A percentile compares a stretch with the other conserved stretches of the same genome.
Conservation (phyloP, 2,113 vertebrate species). For the Plecotus auritus region DNA sequence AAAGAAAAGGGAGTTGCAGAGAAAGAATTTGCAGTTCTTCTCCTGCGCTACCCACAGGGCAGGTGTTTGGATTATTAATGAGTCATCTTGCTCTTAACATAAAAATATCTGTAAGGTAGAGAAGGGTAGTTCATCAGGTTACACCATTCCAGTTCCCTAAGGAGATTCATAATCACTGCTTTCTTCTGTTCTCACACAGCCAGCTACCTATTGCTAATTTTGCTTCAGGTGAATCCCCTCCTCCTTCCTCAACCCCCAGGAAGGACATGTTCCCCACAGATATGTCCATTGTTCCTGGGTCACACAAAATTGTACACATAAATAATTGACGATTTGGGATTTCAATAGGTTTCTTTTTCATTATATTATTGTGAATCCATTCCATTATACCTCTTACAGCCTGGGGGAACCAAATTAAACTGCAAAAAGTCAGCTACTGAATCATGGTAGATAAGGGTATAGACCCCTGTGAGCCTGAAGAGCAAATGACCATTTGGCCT, state of each 20-base stretch:
- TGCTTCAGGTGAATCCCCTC: not conserved
- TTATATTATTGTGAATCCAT: not conserved
- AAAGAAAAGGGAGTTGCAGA: not conserved
- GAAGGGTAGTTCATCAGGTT: not conserved
- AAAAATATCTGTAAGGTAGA: not conserved
- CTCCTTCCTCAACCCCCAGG: not conserved
- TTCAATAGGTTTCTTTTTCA: not conserved
- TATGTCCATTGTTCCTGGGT: not conserved
- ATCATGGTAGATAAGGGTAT: not conserved
- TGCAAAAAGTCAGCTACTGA: not conserved
- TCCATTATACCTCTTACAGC: not conserved
- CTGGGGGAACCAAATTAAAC: not conserved
- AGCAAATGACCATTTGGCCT: not conserved
- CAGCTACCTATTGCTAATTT: not conserved
- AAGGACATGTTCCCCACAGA: not conserved
- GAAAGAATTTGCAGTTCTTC: not conserved
- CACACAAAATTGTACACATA: not conserved
- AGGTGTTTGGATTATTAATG: constrained; percentile 12
- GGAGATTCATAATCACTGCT: not conserved
- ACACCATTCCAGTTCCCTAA: not conserved
- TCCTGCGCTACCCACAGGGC: not conserved
- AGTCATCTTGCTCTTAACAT: not conserved
- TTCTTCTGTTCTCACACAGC: not conserved
- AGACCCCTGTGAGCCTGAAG: not conserved
- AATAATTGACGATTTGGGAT: not conserved